Conservation (phyloP, 2,888 invertebrate species). For the Noctua janthina region DNA sequence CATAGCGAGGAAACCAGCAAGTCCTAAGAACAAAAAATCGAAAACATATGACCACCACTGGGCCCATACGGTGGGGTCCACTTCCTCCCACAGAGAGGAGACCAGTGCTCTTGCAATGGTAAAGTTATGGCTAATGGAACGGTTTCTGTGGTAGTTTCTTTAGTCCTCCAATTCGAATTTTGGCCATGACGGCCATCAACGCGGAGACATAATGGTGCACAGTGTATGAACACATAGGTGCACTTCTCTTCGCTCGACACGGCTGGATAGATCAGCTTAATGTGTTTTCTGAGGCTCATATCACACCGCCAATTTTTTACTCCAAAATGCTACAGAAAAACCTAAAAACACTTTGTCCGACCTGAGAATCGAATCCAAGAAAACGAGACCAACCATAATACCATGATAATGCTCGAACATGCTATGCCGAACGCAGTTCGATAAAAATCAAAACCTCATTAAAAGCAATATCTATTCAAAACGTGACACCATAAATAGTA, state of each 20-base stretch:
- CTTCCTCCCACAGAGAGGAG: too few relatives aligned
- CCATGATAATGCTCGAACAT: background rate
- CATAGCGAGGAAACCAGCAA: background rate
- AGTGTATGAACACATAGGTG: too few relatives aligned
- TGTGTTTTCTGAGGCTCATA: too few relatives aligned
- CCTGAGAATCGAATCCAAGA: background rate
- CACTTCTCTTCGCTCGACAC: too few relatives aligned
- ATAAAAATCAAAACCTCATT: conserved; percentile 18
- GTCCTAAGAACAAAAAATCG: accelerated
- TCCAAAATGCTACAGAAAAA: background rate
- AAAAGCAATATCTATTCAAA: conserved; percentile 29
- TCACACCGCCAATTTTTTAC: background rate
- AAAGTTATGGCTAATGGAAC: too few relatives aligned
- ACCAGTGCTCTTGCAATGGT: too few relatives aligned
- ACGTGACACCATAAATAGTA: conserved; percentile 13
- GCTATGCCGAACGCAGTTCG: background rate
- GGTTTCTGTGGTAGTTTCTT: too few relatives aligned
- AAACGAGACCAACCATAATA: background rate
- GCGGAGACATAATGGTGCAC: too few relatives aligned
- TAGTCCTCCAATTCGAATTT: too few relatives aligned
- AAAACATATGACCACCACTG: background rate
- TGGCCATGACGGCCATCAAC: too few relatives aligned
- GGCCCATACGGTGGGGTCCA: too few relatives aligned
- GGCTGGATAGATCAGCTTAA: too few relatives aligned
- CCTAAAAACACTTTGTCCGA: background rate